phyloP scores from a whole-genome alignment of 2,888 invertebrate genomes.

The Alcis repandata region DNA sequence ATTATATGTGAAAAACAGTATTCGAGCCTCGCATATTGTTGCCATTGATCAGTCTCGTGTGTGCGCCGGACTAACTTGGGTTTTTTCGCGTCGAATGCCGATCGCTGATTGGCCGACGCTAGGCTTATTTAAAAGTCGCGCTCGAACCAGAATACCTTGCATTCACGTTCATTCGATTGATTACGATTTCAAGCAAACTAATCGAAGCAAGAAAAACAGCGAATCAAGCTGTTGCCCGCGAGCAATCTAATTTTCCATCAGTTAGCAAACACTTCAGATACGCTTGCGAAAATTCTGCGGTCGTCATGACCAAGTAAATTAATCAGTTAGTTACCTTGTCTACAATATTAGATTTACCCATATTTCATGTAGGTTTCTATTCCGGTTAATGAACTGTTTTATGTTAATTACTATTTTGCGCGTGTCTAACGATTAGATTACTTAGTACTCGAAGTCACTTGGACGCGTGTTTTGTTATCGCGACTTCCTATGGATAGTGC shows the following conservation, averaged over 20 bases:
- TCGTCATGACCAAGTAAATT: slow-evolving; percentile 49
- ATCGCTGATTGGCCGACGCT: slow-evolving; percentile 63
- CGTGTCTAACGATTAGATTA: slow-evolving; percentile 73
- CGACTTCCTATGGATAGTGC: slow-evolving; percentile 61
- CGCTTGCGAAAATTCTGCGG: slow-evolving; percentile 59
- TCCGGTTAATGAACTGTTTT: slow-evolving; percentile 75
- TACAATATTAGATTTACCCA: slow-evolving; percentile 54
- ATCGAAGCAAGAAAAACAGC: slow-evolving; percentile 33
- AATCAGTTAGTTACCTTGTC: slow-evolving; percentile 36
- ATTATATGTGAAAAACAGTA: slow-evolving; percentile 76
- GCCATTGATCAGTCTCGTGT: slow-evolving; percentile 65
- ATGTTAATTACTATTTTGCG: slow-evolving; percentile 66
- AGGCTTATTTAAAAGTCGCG: slow-evolving; percentile 67
- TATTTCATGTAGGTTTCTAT: slow-evolving; percentile 54
- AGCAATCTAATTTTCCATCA: slow-evolving; percentile 61
- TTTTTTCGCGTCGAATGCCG: slow-evolving; percentile 63
- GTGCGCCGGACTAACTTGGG: slow-evolving; percentile 62
- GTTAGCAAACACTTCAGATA: slow-evolving; percentile 55
- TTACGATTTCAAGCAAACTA: slow-evolving; percentile 64
- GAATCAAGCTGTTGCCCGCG: slow-evolving; percentile 50
- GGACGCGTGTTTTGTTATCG: slow-evolving; percentile 63
- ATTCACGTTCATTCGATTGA: slow-evolving; percentile 64
- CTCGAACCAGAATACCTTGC: slow-evolving; percentile 72
- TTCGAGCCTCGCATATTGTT: slow-evolving; percentile 74
- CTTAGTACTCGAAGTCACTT: slow-evolving; percentile 62